Percentiles rank a stretch among this genome's conserved stretches.
These are phyloP conservation scores for Medauroidea extradentata DNA, from an alignment of 1,140 invertebrate genomes.

Conservation along the genomic window DNA sequence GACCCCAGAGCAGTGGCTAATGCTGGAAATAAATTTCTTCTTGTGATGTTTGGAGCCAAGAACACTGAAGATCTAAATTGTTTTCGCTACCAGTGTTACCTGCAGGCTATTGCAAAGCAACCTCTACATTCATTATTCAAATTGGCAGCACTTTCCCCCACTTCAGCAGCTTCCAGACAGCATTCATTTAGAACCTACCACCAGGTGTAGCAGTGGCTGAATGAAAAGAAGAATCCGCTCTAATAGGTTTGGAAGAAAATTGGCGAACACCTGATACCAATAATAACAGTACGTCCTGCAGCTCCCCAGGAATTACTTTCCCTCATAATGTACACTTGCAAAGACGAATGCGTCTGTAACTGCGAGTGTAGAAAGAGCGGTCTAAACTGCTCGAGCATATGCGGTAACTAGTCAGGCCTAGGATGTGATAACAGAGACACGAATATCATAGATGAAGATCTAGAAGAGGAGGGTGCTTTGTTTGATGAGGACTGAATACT, in stretches of 20 bases:
- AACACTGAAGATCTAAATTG: background rate
- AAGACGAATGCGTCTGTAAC: conserved; percentile 1
- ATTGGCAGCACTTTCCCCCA: background rate
- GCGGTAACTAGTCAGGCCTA: background rate
- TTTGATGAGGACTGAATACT: background rate
- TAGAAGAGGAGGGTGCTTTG: background rate
- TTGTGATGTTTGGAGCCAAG: background rate
- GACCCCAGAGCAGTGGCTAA: background rate
- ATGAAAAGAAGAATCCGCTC: background rate
- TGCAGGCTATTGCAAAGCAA: background rate
- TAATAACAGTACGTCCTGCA: background rate
- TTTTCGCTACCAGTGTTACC: background rate
- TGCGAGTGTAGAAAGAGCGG: background rate
- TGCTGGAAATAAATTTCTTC: background rate
- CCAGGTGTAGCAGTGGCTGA: background rate
- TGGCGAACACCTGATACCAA: background rate
- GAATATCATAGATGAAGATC: background rate
- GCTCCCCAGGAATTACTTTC: background rate
- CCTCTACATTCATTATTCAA: background rate
- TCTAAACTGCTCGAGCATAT: background rate
- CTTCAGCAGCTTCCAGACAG: background rate
- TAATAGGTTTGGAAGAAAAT: background rate
- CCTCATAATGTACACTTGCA: background rate
- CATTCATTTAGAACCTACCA: background rate
- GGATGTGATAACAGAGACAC: conserved; percentile 2